Evolutionary conservation across 1,140 invertebrate genomes (phyloP).

Genomic region (Tetragonula clypearis): DNA sequence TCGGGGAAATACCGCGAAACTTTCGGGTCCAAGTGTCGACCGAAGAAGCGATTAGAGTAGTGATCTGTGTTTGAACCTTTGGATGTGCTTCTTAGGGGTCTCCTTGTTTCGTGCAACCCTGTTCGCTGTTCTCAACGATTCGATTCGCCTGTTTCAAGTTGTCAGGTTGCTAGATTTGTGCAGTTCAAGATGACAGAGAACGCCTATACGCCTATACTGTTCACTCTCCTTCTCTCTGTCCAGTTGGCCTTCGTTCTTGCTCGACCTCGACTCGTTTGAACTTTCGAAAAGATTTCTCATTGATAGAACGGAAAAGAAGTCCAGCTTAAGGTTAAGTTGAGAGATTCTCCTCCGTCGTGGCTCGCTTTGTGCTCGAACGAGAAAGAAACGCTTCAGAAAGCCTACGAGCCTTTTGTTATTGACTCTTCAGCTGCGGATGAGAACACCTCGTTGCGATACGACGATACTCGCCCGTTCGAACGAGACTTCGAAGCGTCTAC

Average conservation of each 20-base stretch:
- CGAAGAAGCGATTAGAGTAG: neutral
- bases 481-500: neutral
- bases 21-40: neutral
- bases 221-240: neutral
- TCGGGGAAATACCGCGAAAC: slow-evolving; percentile 23
- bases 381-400: neutral
- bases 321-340: no score
- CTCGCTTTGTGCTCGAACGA: slow-evolving; percentile 19
- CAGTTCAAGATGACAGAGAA: neutral
- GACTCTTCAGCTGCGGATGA: slow-evolving; percentile 28
- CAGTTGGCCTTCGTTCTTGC: no score
- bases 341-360: neutral
- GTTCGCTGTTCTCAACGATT: neutral
- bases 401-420: no score
- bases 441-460: neutral
- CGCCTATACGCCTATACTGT: neutral
- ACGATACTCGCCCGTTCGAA: neutral
- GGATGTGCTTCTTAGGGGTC: no score
- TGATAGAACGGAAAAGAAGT: slow-evolving; percentile 4
- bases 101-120: no score
- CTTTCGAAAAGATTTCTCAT: neutral
- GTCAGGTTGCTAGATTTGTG: slow-evolving; percentile 5
- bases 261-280: neutral
- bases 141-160: neutral
- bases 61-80: neutral